Evolutionary conservation across 2,113 vertebrate species (phyloP).

Genomic region (Engystomops pustulosus): DNA sequence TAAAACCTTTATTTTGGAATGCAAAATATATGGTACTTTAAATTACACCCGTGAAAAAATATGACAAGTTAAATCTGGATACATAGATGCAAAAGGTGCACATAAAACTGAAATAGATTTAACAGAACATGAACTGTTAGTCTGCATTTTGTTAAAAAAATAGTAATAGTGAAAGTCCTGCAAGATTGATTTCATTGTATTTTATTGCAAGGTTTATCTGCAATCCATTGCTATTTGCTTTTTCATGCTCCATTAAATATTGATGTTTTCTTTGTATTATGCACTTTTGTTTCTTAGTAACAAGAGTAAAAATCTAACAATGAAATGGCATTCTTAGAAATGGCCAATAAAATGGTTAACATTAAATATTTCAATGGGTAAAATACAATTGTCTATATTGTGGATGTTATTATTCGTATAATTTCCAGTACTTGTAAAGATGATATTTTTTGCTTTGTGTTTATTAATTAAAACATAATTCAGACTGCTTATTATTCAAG

Average conservation of each 20-base stretch:
- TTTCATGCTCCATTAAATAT: constrained; percentile 15
- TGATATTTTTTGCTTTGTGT: not conserved
- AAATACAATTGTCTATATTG: not conserved
- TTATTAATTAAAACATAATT: not conserved
- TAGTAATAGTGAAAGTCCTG: not conserved
- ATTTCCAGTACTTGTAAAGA: not conserved
- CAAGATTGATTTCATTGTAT: constrained; percentile 9
- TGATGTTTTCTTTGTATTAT: constrained; percentile 27
- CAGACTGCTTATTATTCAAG: not conserved
- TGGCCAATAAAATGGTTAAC: not conserved
- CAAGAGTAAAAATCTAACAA: not conserved
- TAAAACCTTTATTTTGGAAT: too few species aligned
- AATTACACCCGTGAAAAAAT: too few species aligned
- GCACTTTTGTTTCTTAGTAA: not conserved
- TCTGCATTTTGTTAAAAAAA: not conserved
- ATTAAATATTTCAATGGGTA: constrained; percentile 9
- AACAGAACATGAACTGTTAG: not conserved
- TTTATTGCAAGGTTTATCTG: constrained; percentile 13
- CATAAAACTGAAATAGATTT: too few species aligned
- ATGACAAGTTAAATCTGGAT: too few species aligned
- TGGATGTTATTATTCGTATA: not conserved
- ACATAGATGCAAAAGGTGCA: too few species aligned
- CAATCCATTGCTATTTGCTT: constrained; percentile 20
- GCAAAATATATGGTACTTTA: too few species aligned
- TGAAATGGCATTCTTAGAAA: not conserved